Evolutionary conservation across 1,140 invertebrate species (phyloP).

Genomic region (Cherax quadricarinatus): DNA sequence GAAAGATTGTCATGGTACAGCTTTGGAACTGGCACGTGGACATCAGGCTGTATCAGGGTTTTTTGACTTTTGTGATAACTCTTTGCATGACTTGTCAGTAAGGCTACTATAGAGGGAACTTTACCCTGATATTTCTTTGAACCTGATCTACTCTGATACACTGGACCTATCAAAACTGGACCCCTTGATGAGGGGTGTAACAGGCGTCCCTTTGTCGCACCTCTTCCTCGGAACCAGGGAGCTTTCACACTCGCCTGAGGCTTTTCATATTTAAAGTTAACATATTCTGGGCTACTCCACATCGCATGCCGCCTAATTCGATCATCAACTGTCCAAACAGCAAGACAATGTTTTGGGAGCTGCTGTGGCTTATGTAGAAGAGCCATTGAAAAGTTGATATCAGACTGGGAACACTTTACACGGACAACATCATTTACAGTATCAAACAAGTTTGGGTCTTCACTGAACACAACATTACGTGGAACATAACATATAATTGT

Average conservation of each 20-base stretch:
- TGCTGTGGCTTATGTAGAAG: constrained; percentile 60
- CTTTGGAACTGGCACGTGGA: constrained; percentile 16
- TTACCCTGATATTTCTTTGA: constrained; percentile 63
- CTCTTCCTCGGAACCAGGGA: constrained; percentile 50
- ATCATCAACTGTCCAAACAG: constrained; percentile 63
- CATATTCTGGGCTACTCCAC: constrained; percentile 66
- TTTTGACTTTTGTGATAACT: constrained; percentile 48
- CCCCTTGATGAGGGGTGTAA: constrained; percentile 38
- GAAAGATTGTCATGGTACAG: constrained; percentile 24
- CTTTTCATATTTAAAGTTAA: constrained; percentile 46
- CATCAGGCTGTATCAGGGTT: constrained; percentile 36
- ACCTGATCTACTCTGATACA: constrained; percentile 43
- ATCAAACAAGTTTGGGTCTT: constrained; percentile 60
- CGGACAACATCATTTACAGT: constrained; percentile 55
- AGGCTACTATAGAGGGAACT: constrained; percentile 61
- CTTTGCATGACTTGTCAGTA: constrained; percentile 59
- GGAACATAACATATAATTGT: constrained; percentile 65
- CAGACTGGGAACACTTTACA: constrained; percentile 61
- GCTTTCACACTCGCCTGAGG: constrained; percentile 40
- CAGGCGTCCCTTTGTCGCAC: constrained; percentile 34
- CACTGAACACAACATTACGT: constrained; percentile 67
- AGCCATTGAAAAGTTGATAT: constrained; percentile 63
- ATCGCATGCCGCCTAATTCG: constrained; percentile 56
- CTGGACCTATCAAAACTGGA: constrained; percentile 48
- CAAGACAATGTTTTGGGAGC: constrained; percentile 60